These are phyloP conservation scores for Oreocharis arfaki DNA, from an alignment of 2,113 vertebrate genomes.

Conservation along the genomic window DNA sequence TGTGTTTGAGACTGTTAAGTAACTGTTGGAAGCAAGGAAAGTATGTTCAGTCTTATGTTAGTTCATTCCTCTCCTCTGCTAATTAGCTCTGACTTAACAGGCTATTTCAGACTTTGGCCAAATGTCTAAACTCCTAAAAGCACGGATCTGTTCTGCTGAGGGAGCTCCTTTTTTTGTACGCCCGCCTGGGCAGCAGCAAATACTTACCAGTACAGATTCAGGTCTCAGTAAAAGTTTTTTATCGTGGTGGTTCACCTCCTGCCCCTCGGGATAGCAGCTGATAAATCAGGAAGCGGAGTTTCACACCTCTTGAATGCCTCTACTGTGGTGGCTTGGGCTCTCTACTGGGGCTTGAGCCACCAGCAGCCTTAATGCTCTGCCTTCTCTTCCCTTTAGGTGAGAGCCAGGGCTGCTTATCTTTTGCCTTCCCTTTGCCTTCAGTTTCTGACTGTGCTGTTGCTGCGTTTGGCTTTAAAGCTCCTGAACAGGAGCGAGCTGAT, in stretches of 20 bases:
- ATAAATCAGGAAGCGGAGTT: neutral
- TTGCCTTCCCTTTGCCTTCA: neutral
- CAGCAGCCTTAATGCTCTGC: neutral
- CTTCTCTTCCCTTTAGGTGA: rapidly evolving
- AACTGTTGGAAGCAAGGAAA: neutral
- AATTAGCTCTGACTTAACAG: constrained; percentile 13
- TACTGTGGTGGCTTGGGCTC: neutral
- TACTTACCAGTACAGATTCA: neutral
- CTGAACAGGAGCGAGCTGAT: rapidly evolving
- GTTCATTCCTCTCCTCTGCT: neutral
- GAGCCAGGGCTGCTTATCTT: neutral
- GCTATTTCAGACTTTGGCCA: neutral
- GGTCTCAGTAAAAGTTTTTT: constrained; percentile 24
- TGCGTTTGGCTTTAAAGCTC: neutral
- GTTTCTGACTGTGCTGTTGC: neutral
- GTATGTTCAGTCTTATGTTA: neutral
- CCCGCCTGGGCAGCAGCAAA: neutral
- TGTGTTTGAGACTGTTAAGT: neutral
- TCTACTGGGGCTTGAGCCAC: neutral
- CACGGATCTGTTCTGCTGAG: neutral
- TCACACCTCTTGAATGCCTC: neutral
- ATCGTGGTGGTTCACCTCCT: constrained; percentile 23
- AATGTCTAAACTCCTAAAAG: neutral
- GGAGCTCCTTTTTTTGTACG: neutral
- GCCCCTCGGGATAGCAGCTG: neutral